Percentiles rank a stretch among this genome's conserved stretches.
Conservation (phyloP, 2,113 vertebrate species). For the Perca flavescens region DNA sequence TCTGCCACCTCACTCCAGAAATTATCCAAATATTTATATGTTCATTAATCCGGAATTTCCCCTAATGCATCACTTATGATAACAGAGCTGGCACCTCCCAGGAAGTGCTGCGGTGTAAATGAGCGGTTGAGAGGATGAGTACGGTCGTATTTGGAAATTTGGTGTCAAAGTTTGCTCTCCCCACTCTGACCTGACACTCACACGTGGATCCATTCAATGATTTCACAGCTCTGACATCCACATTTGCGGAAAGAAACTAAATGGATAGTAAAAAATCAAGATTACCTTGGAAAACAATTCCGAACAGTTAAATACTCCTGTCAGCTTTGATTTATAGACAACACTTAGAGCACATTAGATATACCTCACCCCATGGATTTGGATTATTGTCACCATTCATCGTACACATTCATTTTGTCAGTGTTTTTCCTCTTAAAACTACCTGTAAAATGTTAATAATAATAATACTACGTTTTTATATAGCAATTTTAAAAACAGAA, state of each 20-base stretch:
- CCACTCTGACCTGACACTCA: not conserved
- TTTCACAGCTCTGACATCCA: slow-evolving; percentile 28
- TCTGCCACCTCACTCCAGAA: slow-evolving; percentile 72
- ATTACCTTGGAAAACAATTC: not conserved
- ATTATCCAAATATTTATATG: slow-evolving; percentile 79
- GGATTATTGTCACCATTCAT: not conserved
- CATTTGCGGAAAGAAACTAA: not conserved
- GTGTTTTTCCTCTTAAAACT: not conserved
- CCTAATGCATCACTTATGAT: slow-evolving; percentile 81
- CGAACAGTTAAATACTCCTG: slow-evolving; percentile 58
- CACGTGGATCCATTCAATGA: slow-evolving; percentile 9
- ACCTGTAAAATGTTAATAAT: not conserved
- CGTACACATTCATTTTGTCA: not conserved
- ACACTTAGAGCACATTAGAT: not conserved
- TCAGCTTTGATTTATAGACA: slow-evolving; percentile 23
- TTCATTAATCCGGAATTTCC: slow-evolving; percentile 82
- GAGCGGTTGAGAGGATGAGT: slow-evolving; percentile 36
- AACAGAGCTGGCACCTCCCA: slow-evolving; percentile 65
- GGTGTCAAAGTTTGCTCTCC: slow-evolving; percentile 20
- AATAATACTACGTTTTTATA: too few relatives aligned
- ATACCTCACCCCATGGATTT: not conserved
- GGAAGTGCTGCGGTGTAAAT: slow-evolving; percentile 40
- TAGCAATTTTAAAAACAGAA: too few relatives aligned
- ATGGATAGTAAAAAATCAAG: not conserved
- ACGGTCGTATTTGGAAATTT: slow-evolving; percentile 43